Evolutionary conservation across 2,888 invertebrate genomes (phyloP).

Genomic region (Caenorhabditis panamensis): DNA sequence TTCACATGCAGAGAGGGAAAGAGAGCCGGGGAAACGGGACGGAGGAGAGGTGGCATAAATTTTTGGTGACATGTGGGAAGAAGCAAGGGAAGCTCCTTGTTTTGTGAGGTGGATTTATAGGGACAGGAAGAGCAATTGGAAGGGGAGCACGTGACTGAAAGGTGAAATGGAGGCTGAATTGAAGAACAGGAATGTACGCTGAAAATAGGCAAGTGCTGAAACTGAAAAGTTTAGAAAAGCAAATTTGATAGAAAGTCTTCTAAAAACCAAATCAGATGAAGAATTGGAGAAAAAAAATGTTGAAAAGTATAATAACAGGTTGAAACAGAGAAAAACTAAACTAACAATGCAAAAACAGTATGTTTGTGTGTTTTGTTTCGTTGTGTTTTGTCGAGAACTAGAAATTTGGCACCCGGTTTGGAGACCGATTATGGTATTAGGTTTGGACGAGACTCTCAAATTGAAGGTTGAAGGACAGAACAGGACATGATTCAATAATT

Average conservation of each 20-base stretch:
- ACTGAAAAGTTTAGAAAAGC: no score
- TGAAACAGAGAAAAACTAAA: no score
- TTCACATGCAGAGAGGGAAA: constrained; percentile 22
- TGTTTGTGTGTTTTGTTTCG: no score
- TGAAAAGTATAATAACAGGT: no score
- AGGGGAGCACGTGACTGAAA: not conserved
- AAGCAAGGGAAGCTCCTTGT: constrained; percentile 26
- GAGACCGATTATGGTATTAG: not conserved
- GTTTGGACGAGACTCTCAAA: not conserved
- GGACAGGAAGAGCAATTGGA: constrained; percentile 13
- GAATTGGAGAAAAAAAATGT: no score
- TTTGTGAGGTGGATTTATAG: constrained; percentile 29
- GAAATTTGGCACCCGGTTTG: no score
- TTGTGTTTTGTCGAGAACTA: not conserved
- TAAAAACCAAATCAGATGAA: no score
- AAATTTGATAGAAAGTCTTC: no score
- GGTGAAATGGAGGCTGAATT: no score
- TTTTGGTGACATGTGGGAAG: constrained; percentile 34
- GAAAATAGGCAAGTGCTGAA: not conserved
- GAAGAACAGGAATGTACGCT: not conserved
- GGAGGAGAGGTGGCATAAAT: constrained; percentile 38
- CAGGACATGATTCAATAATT: not conserved
- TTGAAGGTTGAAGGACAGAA: no score
- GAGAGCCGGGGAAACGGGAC: constrained; percentile 1
- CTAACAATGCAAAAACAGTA: no score